Conservation (phyloP, 1,140 invertebrate genomes). For the Pogonognathellus flavescens region DNA sequence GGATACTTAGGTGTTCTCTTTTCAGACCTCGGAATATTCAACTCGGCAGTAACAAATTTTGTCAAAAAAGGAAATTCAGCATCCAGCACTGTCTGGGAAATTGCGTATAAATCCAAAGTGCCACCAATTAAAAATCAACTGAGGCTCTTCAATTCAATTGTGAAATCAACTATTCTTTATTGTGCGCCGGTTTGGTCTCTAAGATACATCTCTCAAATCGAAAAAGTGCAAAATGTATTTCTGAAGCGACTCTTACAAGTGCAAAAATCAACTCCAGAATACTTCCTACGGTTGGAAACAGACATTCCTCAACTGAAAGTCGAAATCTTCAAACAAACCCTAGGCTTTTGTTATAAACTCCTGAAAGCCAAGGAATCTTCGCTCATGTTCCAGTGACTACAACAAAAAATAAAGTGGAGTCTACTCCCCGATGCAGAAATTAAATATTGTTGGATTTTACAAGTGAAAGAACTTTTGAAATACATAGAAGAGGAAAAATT, state of each 20-base stretch:
- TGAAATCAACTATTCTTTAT: not conserved
- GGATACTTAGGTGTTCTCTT: constrained; percentile 57
- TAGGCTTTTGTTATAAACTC: not conserved
- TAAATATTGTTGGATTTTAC: not conserved
- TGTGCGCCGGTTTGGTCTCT: not conserved
- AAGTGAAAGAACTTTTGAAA: not conserved
- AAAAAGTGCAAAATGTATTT: not conserved
- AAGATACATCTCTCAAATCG: not conserved
- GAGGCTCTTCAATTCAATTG: not conserved
- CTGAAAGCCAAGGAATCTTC: not conserved
- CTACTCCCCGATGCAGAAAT: not conserved
- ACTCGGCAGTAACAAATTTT: not conserved
- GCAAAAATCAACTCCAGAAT: not conserved
- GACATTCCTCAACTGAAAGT: not conserved
- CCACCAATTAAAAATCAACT: not conserved
- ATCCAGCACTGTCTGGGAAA: not conserved
- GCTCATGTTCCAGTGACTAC: not conserved
- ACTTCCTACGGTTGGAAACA: not conserved
- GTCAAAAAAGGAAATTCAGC: not conserved
- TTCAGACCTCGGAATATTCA: not conserved
- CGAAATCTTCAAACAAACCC: not conserved
- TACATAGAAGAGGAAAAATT: not conserved
- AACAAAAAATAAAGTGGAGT: not conserved
- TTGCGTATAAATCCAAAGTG: not conserved
- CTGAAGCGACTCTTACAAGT: not conserved